phyloP scores from a whole-genome alignment of 2,888 invertebrate genomes.

The Odontocolon sp. region DNA sequence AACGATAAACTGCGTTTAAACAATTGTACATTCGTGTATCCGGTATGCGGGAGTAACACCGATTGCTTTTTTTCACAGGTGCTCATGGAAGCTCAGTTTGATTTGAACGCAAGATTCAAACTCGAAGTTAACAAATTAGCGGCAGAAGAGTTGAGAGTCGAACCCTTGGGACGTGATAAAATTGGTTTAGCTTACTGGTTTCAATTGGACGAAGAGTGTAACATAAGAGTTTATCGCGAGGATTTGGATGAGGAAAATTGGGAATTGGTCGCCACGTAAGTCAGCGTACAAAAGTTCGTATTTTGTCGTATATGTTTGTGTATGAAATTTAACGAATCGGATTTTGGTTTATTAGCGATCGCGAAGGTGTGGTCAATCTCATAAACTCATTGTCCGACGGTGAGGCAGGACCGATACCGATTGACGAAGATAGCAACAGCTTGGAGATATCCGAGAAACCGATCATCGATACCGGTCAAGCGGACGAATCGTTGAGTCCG shows the following conservation, averaged over 20 bases:
- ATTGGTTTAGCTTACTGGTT: slow-evolving; percentile 97
- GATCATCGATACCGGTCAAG: slow-evolving; percentile 83
- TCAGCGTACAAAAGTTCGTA: too few species aligned
- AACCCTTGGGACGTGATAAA: slow-evolving; percentile 95
- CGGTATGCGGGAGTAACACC: slow-evolving; percentile 13
- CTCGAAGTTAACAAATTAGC: slow-evolving; percentile 90
- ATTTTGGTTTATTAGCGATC: slow-evolving; percentile 83
- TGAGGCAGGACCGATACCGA: slow-evolving; percentile 85
- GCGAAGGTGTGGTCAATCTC: slow-evolving; percentile 90
- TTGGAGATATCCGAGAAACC: slow-evolving; percentile 83
- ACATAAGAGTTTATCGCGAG: slow-evolving; percentile 95
- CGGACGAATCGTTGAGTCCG: slow-evolving; percentile 69
- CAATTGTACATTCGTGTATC: slow-evolving; percentile 51
- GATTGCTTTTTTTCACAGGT: slow-evolving; percentile 83
- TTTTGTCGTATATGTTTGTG: background rate
- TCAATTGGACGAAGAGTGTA: slow-evolving; percentile 93
- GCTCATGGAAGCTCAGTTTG: slow-evolving; percentile 96
- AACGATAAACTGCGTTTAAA: slow-evolving; percentile 1
- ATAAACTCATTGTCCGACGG: slow-evolving; percentile 89
- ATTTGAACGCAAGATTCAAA: slow-evolving; percentile 96
- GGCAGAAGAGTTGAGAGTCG: slow-evolving; percentile 90
- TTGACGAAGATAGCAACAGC: slow-evolving; percentile 86
- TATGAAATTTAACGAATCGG: background rate
- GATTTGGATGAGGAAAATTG: slow-evolving; percentile 98
- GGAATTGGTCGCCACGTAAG: slow-evolving; percentile 94